These are phyloP conservation scores for Trichonephila clavata DNA, from an alignment of 1,140 invertebrate genomes.

Conservation along the genomic window DNA sequence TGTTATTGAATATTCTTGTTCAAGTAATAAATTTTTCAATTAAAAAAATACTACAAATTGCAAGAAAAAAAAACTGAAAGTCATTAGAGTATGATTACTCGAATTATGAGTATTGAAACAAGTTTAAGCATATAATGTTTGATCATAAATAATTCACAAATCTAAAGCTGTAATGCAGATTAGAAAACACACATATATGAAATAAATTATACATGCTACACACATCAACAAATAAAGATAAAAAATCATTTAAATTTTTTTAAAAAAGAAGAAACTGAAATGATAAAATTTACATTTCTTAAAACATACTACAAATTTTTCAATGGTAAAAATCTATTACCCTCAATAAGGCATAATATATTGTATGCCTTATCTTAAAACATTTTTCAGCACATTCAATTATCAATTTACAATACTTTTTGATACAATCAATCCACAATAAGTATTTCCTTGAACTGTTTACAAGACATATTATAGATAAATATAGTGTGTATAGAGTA, in stretches of 20 bases:
- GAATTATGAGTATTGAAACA: not conserved
- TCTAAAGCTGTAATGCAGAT: not conserved
- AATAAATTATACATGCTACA: conserved; percentile 25
- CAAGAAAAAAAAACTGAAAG: not conserved
- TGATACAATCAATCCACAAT: not conserved
- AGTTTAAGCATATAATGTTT: not conserved
- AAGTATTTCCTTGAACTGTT: not conserved
- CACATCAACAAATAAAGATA: not conserved
- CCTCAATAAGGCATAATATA: not conserved
- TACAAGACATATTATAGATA: not conserved
- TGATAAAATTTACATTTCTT: not conserved
- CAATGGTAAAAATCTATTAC: not conserved
- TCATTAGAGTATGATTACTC: not conserved
- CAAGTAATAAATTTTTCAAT: not conserved
- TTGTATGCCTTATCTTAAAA: not conserved
- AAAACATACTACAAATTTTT: not conserved
- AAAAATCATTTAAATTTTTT: too few species aligned
- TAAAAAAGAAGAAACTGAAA: too few species aligned
- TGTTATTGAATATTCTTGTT: too few species aligned
- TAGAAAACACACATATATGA: conserved; percentile 7
- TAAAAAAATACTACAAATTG: not conserved
- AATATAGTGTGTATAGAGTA: not conserved
- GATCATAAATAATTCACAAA: not conserved
- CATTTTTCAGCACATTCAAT: not conserved
- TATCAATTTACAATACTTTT: not conserved